phyloP scores from a whole-genome alignment of 2,797 vertebrate species.

The Lophura swinhoii region DNA sequence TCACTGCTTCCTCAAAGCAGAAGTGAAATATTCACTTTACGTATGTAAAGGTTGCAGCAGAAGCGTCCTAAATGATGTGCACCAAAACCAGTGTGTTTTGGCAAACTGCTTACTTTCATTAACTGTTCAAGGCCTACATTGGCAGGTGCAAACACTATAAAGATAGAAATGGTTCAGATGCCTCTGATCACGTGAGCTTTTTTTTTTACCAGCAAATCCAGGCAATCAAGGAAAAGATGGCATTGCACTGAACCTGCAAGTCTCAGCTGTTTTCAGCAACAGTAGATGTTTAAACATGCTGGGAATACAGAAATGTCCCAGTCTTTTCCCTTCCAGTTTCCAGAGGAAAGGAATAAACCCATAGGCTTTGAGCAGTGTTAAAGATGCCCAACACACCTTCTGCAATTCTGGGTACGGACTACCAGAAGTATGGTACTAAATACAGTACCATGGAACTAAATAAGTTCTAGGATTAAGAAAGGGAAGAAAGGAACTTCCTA shows the following conservation, averaged over 20 bases:
- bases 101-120: not conserved
- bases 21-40: not conserved
- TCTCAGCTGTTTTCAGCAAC: not conserved
- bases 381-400: not conserved
- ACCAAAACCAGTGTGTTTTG: not conserved
- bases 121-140: not conserved
- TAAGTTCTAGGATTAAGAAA: not conserved
- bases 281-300: not conserved
- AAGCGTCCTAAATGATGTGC: not conserved
- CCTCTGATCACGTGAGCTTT: not conserved
- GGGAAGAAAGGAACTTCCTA: not conserved
- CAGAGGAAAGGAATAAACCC: too few relatives aligned
- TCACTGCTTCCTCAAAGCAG: not conserved
- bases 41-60: not conserved
- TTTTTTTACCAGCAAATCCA: not conserved
- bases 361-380: not conserved
- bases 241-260: not conserved
- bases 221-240: not conserved
- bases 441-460: not conserved
- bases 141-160: not conserved
- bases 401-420: rapidly evolving
- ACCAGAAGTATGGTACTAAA: too few relatives aligned
- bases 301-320: not conserved
- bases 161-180: not conserved
- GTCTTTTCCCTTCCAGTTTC: not conserved